Base-by-base conservation (phyloP, 2,888 invertebrate genomes). In the Pilophorus perplexus region DNA sequence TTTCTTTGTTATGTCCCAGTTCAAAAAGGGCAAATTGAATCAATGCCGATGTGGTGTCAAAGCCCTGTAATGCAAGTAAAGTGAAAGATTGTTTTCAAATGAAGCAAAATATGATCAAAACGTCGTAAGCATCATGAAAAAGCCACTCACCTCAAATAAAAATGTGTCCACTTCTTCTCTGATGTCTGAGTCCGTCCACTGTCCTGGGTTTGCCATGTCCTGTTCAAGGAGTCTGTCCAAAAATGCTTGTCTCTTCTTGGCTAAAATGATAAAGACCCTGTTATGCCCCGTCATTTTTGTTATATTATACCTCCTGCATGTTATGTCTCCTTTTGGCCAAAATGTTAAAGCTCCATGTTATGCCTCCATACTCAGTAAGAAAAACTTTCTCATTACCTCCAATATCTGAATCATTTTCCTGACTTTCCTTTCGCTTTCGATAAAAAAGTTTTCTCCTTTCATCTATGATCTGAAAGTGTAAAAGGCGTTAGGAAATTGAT, bases 31-130 rank as follows among this genome's bases (percentile, higher is more conserved):
- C 54, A 40, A 70, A 72, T 22, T 46, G 54, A 18, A 72, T 55
- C 8, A 67, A 67, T 8, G 69, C 52, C 0, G 70, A 62, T 20
- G 72, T 72, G 10, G 72, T 71, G 48, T 72, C 72, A 40, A 70
- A 68, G 5, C 66, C 70, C 71, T 71, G 59, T 33, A 66, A 62
- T n/a, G n/a, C n/a, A n/a, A n/a, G n/a, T n/a, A n/a, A 33, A 33
- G 33, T 12, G 33, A 33, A 33, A 33, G 6, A 33, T 33, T 33
- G 6, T 33, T 8, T 6, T 33, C 6, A 33, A 33, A 8, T 33
- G 6, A 8, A 8, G 33, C 6, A 33, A 33, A 8, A 33, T 8
- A n/a, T n/a, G n/a, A n/a, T n/a, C n/a, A n/a, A n/a, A n/a, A n/a
- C n/a, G n/a, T n/a, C n/a, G n/a, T n/a, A 6, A 42, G 5, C 14